A percentile compares a stretch with the other conserved stretches of the same genome.
These are phyloP conservation scores for Piezodorus guildinii DNA, from an alignment of 1,140 invertebrate genomes.

Conservation along the genomic window DNA sequence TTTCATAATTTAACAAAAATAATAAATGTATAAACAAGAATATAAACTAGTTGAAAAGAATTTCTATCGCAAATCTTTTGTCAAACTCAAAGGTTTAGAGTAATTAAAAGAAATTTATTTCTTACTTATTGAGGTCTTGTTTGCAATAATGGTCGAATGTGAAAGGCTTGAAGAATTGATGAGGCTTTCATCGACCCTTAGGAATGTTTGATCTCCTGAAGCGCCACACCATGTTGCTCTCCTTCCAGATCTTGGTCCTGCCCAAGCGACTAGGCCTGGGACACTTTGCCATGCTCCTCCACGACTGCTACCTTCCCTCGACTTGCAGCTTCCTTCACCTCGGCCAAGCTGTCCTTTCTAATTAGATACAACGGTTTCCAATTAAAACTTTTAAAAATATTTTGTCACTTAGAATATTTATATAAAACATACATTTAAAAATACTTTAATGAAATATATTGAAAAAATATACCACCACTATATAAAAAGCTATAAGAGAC, in stretches of 20 bases:
- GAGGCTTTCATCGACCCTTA: conserved; percentile 84
- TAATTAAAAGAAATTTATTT: not conserved
- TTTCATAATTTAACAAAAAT: too few species aligned
- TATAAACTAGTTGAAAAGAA: too few species aligned
- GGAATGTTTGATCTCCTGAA: conserved; percentile 87
- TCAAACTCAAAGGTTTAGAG: too few species aligned
- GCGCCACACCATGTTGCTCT: conserved; percentile 88
- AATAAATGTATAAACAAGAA: too few species aligned
- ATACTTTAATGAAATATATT: too few species aligned
- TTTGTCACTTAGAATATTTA: too few species aligned
- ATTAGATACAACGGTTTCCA: not conserved
- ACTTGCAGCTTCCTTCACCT: conserved; percentile 28
- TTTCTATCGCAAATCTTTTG: too few species aligned
- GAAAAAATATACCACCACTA: too few species aligned
- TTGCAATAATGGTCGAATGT: conserved; percentile 77
- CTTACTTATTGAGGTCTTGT: conserved; percentile 70
- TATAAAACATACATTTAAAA: too few species aligned
- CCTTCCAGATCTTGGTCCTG: conserved; percentile 62
- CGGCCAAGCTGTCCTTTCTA: conserved; percentile 86
- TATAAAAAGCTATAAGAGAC: too few species aligned
- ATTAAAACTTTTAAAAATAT: too few species aligned
- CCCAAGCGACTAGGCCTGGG: conserved; percentile 66
- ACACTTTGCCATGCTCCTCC: conserved; percentile 63
- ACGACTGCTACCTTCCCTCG: conserved; percentile 22
- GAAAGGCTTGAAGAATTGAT: conserved; percentile 80